Evolutionary conservation across 2,888 invertebrate species (phyloP).

Genomic region (Chrysolina haemoptera): DNA sequence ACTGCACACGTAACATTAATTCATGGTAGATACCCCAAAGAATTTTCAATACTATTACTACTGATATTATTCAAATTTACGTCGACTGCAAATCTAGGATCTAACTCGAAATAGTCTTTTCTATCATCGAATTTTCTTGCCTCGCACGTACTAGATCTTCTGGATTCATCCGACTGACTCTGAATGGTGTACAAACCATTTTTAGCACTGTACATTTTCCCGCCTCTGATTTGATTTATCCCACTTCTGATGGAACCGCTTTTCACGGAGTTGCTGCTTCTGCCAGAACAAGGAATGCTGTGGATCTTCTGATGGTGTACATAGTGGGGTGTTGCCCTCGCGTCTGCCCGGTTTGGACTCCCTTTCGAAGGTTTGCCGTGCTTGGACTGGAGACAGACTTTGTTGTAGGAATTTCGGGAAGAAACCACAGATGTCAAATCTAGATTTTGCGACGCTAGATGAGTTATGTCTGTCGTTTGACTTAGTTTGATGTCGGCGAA

Average conservation of each 20-base stretch:
- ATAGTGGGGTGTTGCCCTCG: slow-evolving; percentile 34
- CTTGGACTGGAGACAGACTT: slow-evolving; percentile 50
- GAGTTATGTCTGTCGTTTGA: slow-evolving; percentile 79
- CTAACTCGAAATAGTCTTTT: slow-evolving; percentile 55
- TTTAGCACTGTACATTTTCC: slow-evolving; percentile 65
- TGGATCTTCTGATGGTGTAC: slow-evolving; percentile 40
- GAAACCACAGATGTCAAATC: slow-evolving; percentile 52
- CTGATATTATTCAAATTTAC: slow-evolving; percentile 48
- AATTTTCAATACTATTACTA: slow-evolving; percentile 76
- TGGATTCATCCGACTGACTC: slow-evolving; percentile 69
- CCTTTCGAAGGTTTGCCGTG: slow-evolving; percentile 52
- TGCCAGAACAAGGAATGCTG: slow-evolving; percentile 36
- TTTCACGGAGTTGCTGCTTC: slow-evolving; percentile 23
- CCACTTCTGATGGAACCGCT: slow-evolving; percentile 30
- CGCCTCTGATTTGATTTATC: slow-evolving; percentile 32
- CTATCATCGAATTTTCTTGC: slow-evolving; percentile 50
- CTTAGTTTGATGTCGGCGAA: slow-evolving; percentile 84
- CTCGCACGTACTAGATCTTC: slow-evolving; percentile 61
- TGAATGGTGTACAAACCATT: slow-evolving; percentile 70
- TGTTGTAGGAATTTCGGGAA: slow-evolving; percentile 57
- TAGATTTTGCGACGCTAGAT: slow-evolving; percentile 64
- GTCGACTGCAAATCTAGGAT: slow-evolving; percentile 35
- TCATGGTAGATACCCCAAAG: slow-evolving; percentile 77
- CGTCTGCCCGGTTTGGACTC: slow-evolving; percentile 24
- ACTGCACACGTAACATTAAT: no score